Conservation (phyloP, 2,797 vertebrate species). For the Scyliorhinus canicula region DNA sequence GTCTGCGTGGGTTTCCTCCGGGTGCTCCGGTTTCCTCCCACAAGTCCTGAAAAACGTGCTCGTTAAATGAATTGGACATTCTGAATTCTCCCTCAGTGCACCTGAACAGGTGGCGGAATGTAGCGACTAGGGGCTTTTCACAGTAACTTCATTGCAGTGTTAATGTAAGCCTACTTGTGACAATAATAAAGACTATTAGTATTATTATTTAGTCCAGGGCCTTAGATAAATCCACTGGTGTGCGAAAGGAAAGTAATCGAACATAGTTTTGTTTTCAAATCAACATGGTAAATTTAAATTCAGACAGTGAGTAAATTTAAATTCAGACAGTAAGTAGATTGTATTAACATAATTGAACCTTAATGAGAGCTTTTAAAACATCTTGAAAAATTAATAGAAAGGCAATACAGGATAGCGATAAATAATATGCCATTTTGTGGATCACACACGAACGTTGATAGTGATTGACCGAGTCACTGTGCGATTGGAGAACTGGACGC, state of each 20-base stretch:
- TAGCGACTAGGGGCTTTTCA: too few species aligned
- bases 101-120: too few species aligned
- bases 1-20: too few species aligned
- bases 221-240: not conserved
- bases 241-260: not conserved
- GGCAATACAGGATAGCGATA: too few species aligned
- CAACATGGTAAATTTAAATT: not conserved
- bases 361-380: not conserved
- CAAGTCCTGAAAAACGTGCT: too few species aligned
- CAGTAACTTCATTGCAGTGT: too few species aligned
- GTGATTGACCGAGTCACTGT: not conserved
- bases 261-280: not conserved
- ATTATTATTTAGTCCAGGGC: not conserved
- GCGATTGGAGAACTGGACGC: not conserved
- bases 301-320: not conserved
- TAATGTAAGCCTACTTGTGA: too few species aligned
- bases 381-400: not conserved
- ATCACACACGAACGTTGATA: not conserved
- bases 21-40: too few species aligned
- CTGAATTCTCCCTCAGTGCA: too few species aligned
- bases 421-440: not conserved
- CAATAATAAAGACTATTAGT: too few species aligned
- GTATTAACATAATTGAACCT: not conserved
- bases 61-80: too few species aligned
- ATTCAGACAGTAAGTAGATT: not conserved